A percentile compares a stretch with the other conserved stretches of the same genome.
Conservation (phyloP, 2,113 vertebrate genomes). For the Oncorhynchus clarkii region DNA sequence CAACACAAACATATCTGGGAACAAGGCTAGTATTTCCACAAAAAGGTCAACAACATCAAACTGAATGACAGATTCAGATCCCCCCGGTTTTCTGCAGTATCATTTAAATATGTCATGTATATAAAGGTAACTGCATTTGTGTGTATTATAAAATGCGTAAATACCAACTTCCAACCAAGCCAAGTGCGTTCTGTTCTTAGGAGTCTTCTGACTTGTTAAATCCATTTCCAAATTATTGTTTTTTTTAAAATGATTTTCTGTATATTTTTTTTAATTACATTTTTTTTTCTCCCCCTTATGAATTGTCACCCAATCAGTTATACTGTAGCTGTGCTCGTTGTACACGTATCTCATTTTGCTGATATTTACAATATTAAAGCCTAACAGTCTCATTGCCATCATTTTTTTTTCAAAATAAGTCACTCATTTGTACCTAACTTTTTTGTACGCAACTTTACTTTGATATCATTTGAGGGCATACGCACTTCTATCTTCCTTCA, state of each 20-base stretch:
- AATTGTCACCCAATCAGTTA: slow-evolving; percentile 64
- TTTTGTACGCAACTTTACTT: slow-evolving; percentile 8
- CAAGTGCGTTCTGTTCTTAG: slow-evolving; percentile 68
- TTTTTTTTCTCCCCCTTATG: slow-evolving; percentile 66
- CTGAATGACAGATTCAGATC: background rate
- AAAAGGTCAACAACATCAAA: background rate
- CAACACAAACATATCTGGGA: no score
- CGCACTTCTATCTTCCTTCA: slow-evolving; percentile 8
- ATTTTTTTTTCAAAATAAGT: background rate
- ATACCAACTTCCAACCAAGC: slow-evolving; percentile 63
- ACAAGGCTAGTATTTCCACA: slow-evolving; percentile 8
- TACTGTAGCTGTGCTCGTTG: slow-evolving; percentile 72
- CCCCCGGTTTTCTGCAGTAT: slow-evolving; percentile 51
- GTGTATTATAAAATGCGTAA: slow-evolving; percentile 42
- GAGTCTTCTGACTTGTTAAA: slow-evolving; percentile 56
- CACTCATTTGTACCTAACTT: background rate
- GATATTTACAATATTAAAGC: slow-evolving; percentile 72
- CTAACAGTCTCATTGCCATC: slow-evolving; percentile 49
- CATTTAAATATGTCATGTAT: slow-evolving; percentile 69
- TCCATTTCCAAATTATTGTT: slow-evolving; percentile 60
- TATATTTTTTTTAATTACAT: slow-evolving; percentile 84
- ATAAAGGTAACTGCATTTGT: slow-evolving; percentile 57
- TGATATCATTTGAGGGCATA: background rate
- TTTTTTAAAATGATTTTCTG: slow-evolving; percentile 67
- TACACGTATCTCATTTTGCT: slow-evolving; percentile 79